Conservation (phyloP, 2,888 invertebrate species). For the Acanthosepion pharaonis region DNA sequence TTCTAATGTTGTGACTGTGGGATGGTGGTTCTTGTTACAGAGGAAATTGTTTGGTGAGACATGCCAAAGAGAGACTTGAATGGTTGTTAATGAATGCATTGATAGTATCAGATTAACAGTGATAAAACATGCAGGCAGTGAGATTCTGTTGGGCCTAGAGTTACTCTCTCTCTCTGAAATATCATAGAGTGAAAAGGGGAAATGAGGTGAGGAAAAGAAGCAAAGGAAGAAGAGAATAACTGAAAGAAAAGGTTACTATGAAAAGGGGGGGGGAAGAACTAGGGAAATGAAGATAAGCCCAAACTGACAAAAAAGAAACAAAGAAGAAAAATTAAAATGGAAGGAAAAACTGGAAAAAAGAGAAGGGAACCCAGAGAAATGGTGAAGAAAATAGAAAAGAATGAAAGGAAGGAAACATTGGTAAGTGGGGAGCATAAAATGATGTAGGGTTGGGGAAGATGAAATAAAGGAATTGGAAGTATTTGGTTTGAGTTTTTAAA, state of each 20-base stretch:
- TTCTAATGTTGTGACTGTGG: too few species aligned
- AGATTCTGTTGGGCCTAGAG: too few species aligned
- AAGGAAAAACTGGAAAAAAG: neutral
- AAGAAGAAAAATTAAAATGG: neutral
- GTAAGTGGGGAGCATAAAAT: too few species aligned
- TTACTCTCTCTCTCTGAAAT: neutral
- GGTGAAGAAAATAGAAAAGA: neutral
- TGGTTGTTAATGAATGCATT: neutral
- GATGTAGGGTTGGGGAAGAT: too few species aligned
- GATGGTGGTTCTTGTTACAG: neutral
- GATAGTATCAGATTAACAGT: neutral
- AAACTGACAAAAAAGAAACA: too few species aligned
- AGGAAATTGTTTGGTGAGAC: neutral
- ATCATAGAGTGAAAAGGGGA: neutral
- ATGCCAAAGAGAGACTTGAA: slow-evolving; percentile 21
- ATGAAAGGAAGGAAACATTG: too few species aligned
- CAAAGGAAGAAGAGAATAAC: neutral
- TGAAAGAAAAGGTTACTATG: neutral
- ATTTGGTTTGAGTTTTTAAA: too few species aligned
- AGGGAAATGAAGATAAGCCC: too few species aligned
- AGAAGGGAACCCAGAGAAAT: neutral
- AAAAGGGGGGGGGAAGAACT: too few species aligned
- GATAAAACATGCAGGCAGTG: neutral
- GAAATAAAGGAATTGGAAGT: too few species aligned
- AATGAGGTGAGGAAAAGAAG: neutral